Conservation (phyloP, 2,888 invertebrate species). For the Epirrita christyi region DNA sequence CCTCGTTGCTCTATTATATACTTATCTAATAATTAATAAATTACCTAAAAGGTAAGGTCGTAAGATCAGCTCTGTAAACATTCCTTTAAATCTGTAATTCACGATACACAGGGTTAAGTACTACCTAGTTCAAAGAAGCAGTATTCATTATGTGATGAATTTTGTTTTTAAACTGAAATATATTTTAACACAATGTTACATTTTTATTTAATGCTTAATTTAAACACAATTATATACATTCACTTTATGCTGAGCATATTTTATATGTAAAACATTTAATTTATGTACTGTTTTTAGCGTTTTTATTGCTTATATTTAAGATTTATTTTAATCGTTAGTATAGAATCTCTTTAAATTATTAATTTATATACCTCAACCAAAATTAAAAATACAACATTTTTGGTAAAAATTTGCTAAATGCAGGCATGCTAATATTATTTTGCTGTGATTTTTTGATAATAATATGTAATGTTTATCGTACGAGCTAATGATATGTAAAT, state of each 20-base stretch:
- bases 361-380: neutral
- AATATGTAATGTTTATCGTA: slow-evolving; percentile 42
- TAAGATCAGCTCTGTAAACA: neutral
- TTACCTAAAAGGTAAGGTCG: neutral
- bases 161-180: slow-evolving; percentile 38
- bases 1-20: too few species aligned
- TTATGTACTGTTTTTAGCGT: neutral
- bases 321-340: neutral
- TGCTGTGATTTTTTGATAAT: slow-evolving; percentile 51
- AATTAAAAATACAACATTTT: neutral
- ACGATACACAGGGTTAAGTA: slow-evolving; percentile 24
- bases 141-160: slow-evolving; percentile 50
- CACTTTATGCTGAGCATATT: neutral
- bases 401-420: slow-evolving; percentile 13
- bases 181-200: slow-evolving; percentile 43
- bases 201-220: slow-evolving; percentile 25
- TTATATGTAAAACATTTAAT: neutral
- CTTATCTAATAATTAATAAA: neutral
- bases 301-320: neutral
- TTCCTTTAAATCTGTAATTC: slow-evolving; percentile 10
- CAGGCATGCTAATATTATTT: slow-evolving; percentile 40
- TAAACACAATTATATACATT: slow-evolving; percentile 10
- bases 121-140: slow-evolving; percentile 43
- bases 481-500: slow-evolving; percentile 41
- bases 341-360: slow-evolving; percentile 4